A percentile compares a stretch with the other conserved stretches of the same genome.
Evolutionary conservation across 2,888 invertebrate species (phyloP).

Genomic region (Choristoneura rosaceana): DNA sequence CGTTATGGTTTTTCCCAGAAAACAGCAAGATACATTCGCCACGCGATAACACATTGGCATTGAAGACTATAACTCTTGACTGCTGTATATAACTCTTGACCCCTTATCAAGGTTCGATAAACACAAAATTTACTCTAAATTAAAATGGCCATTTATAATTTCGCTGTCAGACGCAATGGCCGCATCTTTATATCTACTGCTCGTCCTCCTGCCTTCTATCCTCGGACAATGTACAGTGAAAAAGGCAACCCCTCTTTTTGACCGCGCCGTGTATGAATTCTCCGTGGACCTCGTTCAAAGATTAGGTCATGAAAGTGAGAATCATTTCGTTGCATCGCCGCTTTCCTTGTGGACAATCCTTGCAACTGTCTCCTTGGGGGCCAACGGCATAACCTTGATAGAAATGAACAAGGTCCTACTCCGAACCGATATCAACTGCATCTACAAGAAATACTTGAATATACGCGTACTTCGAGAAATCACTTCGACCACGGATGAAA

Average conservation of each 20-base stretch:
- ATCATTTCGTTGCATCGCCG: slow-evolving; percentile 70
- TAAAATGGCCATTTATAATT: slow-evolving; percentile 25
- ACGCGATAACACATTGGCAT: slow-evolving; percentile 20
- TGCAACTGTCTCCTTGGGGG: slow-evolving; percentile 65
- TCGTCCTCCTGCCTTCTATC: slow-evolving; percentile 47
- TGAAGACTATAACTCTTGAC: no score
- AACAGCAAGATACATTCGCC: no score
- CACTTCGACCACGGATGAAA: slow-evolving; percentile 49
- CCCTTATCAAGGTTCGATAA: slow-evolving; percentile 41
- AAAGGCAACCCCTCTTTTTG: slow-evolving; percentile 52
- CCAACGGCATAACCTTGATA: slow-evolving; percentile 58
- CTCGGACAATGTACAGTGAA: slow-evolving; percentile 56
- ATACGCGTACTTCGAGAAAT: slow-evolving; percentile 56
- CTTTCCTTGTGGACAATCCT: slow-evolving; percentile 72
- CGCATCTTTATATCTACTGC: slow-evolving; percentile 44
- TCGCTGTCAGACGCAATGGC: slow-evolving; percentile 48
- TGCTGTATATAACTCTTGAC: no score
- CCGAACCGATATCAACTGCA: slow-evolving; percentile 63
- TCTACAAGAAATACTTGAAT: slow-evolving; percentile 65
- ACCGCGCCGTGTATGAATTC: slow-evolving; percentile 59
- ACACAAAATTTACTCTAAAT: slow-evolving; percentile 19
- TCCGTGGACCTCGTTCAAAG: slow-evolving; percentile 49
- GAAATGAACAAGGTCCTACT: slow-evolving; percentile 62
- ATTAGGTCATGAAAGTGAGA: slow-evolving; percentile 64
- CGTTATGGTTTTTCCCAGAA: no score